A percentile compares a stretch with the other conserved stretches of the same genome.
Conservation (phyloP, 1,140 invertebrate species). For the Heliconius melpomene region DNA sequence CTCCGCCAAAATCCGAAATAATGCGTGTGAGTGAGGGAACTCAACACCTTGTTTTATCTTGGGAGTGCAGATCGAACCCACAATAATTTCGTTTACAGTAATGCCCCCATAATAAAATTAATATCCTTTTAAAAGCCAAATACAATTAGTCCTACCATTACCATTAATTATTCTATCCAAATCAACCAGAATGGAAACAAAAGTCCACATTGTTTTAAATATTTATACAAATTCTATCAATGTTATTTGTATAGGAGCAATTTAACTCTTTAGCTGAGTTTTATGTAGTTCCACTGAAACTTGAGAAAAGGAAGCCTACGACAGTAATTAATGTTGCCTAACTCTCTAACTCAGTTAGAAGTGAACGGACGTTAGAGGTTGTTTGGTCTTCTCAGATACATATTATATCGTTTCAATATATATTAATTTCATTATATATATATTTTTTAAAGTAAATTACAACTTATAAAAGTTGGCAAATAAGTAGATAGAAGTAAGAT, state of each 20-base stretch:
- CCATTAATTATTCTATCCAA: background rate
- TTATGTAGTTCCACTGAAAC: background rate
- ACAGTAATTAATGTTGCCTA: conserved; percentile 8
- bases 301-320: background rate
- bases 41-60: too few relatives aligned
- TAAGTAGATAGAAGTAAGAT: too few relatives aligned
- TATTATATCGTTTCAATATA: background rate
- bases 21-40: too few relatives aligned
- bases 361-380: background rate
- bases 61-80: too few relatives aligned
- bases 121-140: background rate
- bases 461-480: too few relatives aligned
- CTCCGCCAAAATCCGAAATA: too few relatives aligned
- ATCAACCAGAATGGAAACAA: background rate
- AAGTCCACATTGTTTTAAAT: background rate
- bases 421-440: background rate
- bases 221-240: background rate
- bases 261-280: background rate
- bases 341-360: background rate
- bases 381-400: background rate
- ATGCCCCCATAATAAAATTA: too few relatives aligned
- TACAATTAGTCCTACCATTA: background rate
- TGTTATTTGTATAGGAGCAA: background rate
- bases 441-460: too few relatives aligned
- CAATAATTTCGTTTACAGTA: too few relatives aligned